Evolutionary conservation across 2,113 vertebrate species (phyloP), one percentile per base, ranked within the genome.

Genomic region (Scopus umbretta): DNA sequence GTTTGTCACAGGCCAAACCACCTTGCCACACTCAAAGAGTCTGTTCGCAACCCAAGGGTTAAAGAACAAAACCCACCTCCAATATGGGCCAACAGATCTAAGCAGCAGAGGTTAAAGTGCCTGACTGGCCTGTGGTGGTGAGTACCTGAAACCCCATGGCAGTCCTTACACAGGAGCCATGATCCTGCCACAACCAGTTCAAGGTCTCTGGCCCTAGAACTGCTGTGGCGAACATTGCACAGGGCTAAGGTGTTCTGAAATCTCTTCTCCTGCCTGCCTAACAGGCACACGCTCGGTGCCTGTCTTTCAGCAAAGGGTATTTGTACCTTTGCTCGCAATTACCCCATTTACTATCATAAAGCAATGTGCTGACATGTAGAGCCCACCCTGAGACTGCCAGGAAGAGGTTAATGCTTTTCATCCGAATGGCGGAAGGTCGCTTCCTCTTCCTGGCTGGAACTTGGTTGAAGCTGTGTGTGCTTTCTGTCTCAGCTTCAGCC

Each of bases 331-430:
- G 26, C 68, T 59, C 1, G 6, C 38, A 59, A 45, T 34, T 45
- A 59, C 5, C 17, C 23, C 27, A 17, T 19, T 76, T 79, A 19
- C 40, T 78, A 23, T 22, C 7, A 4, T 11, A 68, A 84, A 75
- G 42, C 63, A 43, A 21, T 0, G 0, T 36, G 50, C 19, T 2
- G 5, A n/a, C 2, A 6, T 23, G 15, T 5, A 56, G 26, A 61
- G 70, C 53, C 70, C 49, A 40, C 43, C 13, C n/a, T 11, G 34
- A 76, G 80, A 34, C 56, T 15, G 59, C 16, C 34, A 49, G 58
- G 63, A 91, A 85, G 42, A 80, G 63, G 88, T 91, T 91, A 88
- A 94, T 32, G n/a, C 7, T 78, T 53, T 53, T 50, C 36, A 22
- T 59, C 36, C 2, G 4, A 26, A 12, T n/a, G 50, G 49, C 2